phyloP scores from a whole-genome alignment of 2,797 vertebrate genomes.

The Chiropotes sagulatus region DNA sequence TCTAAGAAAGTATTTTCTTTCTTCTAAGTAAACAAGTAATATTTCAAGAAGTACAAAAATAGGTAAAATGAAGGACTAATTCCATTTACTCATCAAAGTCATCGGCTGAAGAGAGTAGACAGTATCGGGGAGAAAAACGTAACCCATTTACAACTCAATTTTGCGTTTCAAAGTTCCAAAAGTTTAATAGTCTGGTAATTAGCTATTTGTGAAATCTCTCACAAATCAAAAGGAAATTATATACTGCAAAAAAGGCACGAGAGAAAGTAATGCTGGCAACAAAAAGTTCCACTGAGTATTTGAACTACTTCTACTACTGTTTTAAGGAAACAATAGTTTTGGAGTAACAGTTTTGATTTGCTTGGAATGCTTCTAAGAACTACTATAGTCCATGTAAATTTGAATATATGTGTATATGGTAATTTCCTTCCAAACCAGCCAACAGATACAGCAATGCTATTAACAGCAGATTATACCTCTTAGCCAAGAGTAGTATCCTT shows the following conservation, averaged over 20 bases:
- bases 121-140: not conserved
- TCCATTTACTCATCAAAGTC: slow-evolving; percentile 60
- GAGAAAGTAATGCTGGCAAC: slow-evolving; percentile 31
- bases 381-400: not conserved
- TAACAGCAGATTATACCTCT: not conserved
- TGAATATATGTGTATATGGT: not conserved
- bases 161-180: slow-evolving; percentile 66
- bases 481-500: not conserved
- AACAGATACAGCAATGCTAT: not conserved
- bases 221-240: slow-evolving; percentile 58
- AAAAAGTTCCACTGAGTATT: not conserved
- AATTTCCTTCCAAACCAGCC: slow-evolving; percentile 16
- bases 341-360: not conserved
- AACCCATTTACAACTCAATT: slow-evolving; percentile 33
- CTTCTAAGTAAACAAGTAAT: not conserved
- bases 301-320: not conserved
- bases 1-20: slow-evolving; percentile 50
- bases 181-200: slow-evolving; percentile 36
- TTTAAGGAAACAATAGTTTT: not conserved
- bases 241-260: not conserved
- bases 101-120: slow-evolving; percentile 30
- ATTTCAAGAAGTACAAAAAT: slow-evolving; percentile 52
- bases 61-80: slow-evolving; percentile 48
- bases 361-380: slow-evolving; percentile 1
- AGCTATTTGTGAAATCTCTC: slow-evolving; percentile 38